These are phyloP conservation scores for Slavum lentiscoides DNA, from an alignment of 2,888 invertebrate species.

Conservation along the genomic window DNA sequence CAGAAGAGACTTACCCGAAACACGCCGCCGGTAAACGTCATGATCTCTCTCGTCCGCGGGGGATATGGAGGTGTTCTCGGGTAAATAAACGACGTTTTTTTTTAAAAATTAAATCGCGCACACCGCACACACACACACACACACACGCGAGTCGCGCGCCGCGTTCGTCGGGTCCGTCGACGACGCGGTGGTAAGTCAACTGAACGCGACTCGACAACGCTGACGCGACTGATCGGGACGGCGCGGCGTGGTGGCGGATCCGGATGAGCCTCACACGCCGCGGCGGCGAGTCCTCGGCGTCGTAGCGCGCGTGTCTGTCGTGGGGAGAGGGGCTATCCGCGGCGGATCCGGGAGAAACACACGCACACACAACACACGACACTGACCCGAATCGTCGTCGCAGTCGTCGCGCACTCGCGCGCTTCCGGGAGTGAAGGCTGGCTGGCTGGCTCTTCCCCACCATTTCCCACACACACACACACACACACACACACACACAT, in stretches of 20 bases:
- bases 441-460: too few species aligned
- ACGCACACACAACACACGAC: constrained; percentile 34
- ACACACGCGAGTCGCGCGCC: not conserved
- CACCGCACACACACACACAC: too few species aligned
- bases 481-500: too few species aligned
- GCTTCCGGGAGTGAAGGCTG: constrained; percentile 53
- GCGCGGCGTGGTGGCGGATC: constrained; percentile 40
- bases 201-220: not conserved
- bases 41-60: constrained; percentile 1
- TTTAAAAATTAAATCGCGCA: not conserved
- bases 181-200: not conserved
- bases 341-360: constrained; percentile 51
- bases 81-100: too few species aligned
- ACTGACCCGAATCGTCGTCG: constrained; percentile 53
- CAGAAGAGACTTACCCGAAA: constrained; percentile 21
- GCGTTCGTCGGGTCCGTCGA: not conserved
- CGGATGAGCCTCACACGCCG: too few species aligned
- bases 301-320: too few species aligned
- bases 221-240: not conserved
- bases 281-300: too few species aligned
- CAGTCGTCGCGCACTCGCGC: constrained; percentile 7
- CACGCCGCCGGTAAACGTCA: constrained; percentile 40
- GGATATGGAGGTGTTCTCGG: too few species aligned
- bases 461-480: too few species aligned
- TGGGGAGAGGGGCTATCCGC: not conserved